Percentiles rank a stretch among this genome's conserved stretches.
phyloP scores from a whole-genome alignment of 2,113 vertebrate species.

The Camarhynchus parvulus region DNA sequence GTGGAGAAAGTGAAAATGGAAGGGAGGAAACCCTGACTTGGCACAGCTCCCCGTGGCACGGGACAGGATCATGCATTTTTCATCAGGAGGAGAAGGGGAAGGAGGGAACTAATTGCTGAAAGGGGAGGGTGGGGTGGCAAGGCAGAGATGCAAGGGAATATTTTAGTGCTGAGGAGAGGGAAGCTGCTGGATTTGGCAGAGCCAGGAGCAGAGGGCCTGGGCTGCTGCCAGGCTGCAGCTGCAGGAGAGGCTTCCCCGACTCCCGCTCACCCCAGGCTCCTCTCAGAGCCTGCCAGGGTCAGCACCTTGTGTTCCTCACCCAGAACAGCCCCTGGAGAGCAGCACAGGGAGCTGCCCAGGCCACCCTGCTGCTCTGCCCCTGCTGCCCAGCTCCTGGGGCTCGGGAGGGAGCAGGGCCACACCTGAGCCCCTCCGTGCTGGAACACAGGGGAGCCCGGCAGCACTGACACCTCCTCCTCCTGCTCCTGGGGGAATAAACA shows the following conservation, averaged over 20 bases:
- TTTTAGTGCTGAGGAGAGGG: background rate
- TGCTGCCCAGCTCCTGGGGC: background rate
- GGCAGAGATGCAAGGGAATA: slow-evolving; percentile 7
- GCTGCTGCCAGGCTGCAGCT: background rate
- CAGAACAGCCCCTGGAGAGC: background rate
- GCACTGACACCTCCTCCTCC: background rate
- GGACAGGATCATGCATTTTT: background rate
- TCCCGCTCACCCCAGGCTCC: background rate
- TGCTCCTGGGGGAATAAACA: background rate
- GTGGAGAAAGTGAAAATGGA: background rate
- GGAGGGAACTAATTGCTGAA: background rate
- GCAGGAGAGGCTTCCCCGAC: background rate
- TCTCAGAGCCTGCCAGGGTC: accelerated
- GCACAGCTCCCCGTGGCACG: background rate
- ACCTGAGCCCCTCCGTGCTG: background rate
- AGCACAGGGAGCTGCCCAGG: background rate
- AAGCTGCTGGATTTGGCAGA: background rate
- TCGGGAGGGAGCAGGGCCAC: background rate
- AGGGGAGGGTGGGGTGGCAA: background rate
- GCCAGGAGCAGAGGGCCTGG: background rate
- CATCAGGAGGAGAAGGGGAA: background rate
- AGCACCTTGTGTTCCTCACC: background rate
- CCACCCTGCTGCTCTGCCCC: background rate
- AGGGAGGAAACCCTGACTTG: background rate
- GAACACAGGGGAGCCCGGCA: background rate